These are phyloP conservation scores for Drosophila emarginata DNA, from an alignment of 2,888 invertebrate genomes.

Conservation along the genomic window DNA sequence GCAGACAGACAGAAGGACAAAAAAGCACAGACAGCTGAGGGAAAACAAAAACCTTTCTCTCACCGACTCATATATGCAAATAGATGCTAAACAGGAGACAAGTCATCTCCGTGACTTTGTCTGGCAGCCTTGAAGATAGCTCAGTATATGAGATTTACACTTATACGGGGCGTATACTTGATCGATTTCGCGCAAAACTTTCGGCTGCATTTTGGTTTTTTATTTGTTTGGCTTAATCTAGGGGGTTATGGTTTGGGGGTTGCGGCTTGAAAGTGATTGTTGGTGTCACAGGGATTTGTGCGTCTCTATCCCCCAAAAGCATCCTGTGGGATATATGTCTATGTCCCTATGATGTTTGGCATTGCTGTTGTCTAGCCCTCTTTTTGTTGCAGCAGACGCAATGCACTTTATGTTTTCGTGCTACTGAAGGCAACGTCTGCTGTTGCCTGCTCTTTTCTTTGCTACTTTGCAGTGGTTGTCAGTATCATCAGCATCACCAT, in stretches of 20 bases:
- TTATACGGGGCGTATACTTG: conserved; percentile 59
- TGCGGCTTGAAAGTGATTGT: conserved; percentile 55
- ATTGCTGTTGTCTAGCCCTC: conserved; percentile 37
- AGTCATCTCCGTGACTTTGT: conserved; percentile 32
- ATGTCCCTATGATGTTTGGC: conserved; percentile 36
- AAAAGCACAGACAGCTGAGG: conserved; percentile 18
- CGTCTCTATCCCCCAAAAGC: conserved; percentile 2
- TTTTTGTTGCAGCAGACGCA: conserved; percentile 68
- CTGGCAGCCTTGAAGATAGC: conserved; percentile 28
- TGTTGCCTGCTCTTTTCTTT: conserved; percentile 22
- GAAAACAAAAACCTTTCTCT: conserved; percentile 1
- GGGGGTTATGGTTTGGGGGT: background rate
- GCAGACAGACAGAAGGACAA: conserved; percentile 48
- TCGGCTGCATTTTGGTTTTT: conserved; percentile 47
- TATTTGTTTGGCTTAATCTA: conserved; percentile 31
- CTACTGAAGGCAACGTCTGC: conserved; percentile 56
- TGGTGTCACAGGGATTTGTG: conserved; percentile 53
- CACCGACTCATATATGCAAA: conserved; percentile 55
- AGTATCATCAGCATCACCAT: conserved; percentile 38
- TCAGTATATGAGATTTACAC: conserved; percentile 17
- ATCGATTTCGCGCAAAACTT: conserved; percentile 63
- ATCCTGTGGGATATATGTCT: conserved; percentile 15
- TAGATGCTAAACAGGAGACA: conserved; percentile 64
- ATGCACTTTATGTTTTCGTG: conserved; percentile 68
- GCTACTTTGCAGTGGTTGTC: conserved; percentile 56